These are phyloP conservation scores for Achlya flavicornis DNA, from an alignment of 2,888 invertebrate species.

Conservation along the genomic window DNA sequence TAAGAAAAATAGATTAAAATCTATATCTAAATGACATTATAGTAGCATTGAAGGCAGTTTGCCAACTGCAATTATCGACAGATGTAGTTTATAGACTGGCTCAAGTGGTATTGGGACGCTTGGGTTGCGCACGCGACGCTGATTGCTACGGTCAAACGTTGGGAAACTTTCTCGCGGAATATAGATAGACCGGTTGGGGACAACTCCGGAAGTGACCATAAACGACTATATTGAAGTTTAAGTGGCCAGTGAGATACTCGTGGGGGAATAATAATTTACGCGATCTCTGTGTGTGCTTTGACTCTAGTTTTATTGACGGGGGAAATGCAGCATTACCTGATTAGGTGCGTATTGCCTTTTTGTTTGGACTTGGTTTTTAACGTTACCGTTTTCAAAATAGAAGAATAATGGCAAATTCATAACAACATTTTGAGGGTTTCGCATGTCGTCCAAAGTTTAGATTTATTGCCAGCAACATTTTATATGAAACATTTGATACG, in stretches of 20 bases:
- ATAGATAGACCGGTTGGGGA: slow-evolving; percentile 3
- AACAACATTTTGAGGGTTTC: too few relatives aligned
- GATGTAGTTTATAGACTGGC: slow-evolving; percentile 1
- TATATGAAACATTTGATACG: too few relatives aligned
- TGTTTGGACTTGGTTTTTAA: neutral
- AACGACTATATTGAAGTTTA: neutral
- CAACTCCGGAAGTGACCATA: neutral
- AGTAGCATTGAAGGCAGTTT: slow-evolving; percentile 1
- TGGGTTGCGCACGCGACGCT: neutral
- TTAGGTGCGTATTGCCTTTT: neutral
- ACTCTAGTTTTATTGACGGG: neutral
- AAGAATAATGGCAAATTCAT: too few relatives aligned
- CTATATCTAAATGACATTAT: neutral
- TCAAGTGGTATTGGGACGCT: neutral
- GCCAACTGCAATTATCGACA: slow-evolving; percentile 4
- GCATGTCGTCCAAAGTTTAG: too few relatives aligned
- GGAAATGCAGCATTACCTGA: neutral
- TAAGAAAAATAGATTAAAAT: neutral
- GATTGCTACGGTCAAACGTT: neutral
- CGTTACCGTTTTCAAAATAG: too few relatives aligned
- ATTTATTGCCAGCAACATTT: too few relatives aligned
- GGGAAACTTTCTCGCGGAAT: slow-evolving; percentile 4
- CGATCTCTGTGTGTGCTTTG: neutral
- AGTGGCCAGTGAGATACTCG: neutral
- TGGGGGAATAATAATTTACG: neutral